These are phyloP conservation scores for Zonitis immaculata DNA, from an alignment of 2,888 invertebrate genomes.

Conservation along the genomic window DNA sequence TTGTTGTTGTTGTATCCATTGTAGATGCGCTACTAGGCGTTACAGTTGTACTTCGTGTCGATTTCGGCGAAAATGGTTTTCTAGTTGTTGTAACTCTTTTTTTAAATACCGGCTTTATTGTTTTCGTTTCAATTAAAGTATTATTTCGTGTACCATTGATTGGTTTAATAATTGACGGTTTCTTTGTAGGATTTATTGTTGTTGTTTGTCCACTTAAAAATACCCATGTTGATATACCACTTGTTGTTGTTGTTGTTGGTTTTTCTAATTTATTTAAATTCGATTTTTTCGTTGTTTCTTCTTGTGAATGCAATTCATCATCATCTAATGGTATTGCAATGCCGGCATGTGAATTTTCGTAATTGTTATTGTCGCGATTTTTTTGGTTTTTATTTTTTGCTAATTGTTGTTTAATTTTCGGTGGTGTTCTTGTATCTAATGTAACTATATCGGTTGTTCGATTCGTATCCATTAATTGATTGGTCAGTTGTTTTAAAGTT, in stretches of 20 bases:
- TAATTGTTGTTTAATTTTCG: slow-evolving; percentile 55
- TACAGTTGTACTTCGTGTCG: slow-evolving; percentile 27
- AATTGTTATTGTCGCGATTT: slow-evolving; percentile 34
- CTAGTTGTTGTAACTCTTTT: slow-evolving; percentile 40
- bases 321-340: slow-evolving; percentile 48
- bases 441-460: slow-evolving; percentile 46
- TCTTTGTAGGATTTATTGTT: slow-evolving; percentile 35
- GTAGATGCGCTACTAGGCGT: slow-evolving; percentile 8
- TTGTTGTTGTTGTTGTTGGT: slow-evolving; percentile 51
- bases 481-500: slow-evolving; percentile 56
- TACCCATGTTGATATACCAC: slow-evolving; percentile 74
- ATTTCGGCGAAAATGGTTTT: slow-evolving; percentile 19
- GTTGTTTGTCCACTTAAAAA: slow-evolving; percentile 56
- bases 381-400: slow-evolving; percentile 34
- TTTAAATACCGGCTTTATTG: slow-evolving; percentile 39
- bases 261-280: slow-evolving; percentile 44
- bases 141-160: slow-evolving; percentile 23
- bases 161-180: slow-evolving; percentile 24
- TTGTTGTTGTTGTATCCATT: slow-evolving; percentile 14
- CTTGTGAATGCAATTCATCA: slow-evolving; percentile 35
- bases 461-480: slow-evolving; percentile 53
- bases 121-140: slow-evolving; percentile 27
- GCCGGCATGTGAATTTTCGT: slow-evolving; percentile 59
- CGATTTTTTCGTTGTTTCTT: slow-evolving; percentile 39
- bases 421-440: slow-evolving; percentile 59